Base-by-base conservation (phyloP, 2,888 invertebrate genomes). In the Troglohyphantes excavatus region DNA sequence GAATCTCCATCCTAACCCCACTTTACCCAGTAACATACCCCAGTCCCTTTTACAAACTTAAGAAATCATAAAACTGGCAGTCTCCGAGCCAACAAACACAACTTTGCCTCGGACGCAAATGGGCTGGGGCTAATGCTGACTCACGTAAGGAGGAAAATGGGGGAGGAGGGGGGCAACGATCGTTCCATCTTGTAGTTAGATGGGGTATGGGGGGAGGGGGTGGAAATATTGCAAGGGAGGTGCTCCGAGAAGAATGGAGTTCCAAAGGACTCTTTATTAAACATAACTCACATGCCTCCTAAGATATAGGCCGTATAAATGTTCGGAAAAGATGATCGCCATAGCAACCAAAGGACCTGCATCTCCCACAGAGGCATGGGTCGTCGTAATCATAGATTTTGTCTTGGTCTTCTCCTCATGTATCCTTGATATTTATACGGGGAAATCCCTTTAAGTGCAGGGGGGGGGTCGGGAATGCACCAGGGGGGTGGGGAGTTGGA, bases 261-360 rank as follows among this genome's bases (percentile, higher is more conserved):
- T 85, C 85, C 85, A 85, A 85, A 78, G 85, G 85, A 78, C 59
- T 85, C 85, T 85, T 85, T 85, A 85, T 85, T 85, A 85, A 85
- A 75, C 85, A 85, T 85, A 85, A 85, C 85, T 85, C 85, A 85
- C 85, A 70, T 85, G 85, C 85, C 85, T 85, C 78, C 68, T 39
- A 67, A 85, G 85, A 85, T 85, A 76, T 85, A 70, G 85, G 85
- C 78, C 85, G 85, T 75, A 85, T 85, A 85, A 85, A 85, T 70
- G 85, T 85, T 76, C 76, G 68, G 85, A 85, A 85, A 85, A 85
- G 85, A 85, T 76, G 76, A 76, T 85, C 27, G 59, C 78, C 85
- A 85, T 85, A 68, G 70, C 46, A 78, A 85, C 85, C 26, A 73
- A 83, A 83, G 72, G 73, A 75, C 59, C 75, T 13, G 39, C 75